Percentiles rank a stretch among this genome's conserved stretches.
Evolutionary conservation across 1,140 invertebrate genomes (phyloP).

Genomic region (Atta texana): DNA sequence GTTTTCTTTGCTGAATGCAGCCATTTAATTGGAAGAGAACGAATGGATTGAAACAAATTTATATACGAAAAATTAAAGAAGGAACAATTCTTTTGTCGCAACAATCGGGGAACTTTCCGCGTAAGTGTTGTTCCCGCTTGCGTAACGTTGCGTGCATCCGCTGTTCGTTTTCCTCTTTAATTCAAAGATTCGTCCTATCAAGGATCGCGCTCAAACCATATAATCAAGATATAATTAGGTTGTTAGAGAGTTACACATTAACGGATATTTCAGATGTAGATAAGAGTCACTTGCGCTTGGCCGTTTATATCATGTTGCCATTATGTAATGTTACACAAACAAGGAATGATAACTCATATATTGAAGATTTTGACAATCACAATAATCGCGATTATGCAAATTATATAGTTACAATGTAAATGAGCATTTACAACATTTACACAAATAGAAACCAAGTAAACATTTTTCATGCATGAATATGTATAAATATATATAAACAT

Average conservation of each 20-base stretch:
- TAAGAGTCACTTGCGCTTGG: neutral
- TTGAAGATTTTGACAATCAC: neutral
- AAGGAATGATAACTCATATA: neutral
- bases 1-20: too few relatives aligned
- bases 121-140: conserved; percentile 1
- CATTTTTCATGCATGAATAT: too few relatives aligned
- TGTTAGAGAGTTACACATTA: neutral
- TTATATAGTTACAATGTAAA: neutral
- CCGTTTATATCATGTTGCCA: neutral
- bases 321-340: neutral
- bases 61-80: neutral
- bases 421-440: neutral
- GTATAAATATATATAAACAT: too few relatives aligned
- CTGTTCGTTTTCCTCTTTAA: neutral
- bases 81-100: neutral
- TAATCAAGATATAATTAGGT: neutral
- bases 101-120: neutral
- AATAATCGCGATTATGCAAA: neutral
- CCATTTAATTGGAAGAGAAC: neutral
- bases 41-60: neutral
- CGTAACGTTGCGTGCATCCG: neutral
- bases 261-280: neutral
- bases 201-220: neutral
- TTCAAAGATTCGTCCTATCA: neutral
- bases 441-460: neutral